Base-by-base conservation (phyloP, 1,140 invertebrate genomes). In the Ladona fulva region DNA sequence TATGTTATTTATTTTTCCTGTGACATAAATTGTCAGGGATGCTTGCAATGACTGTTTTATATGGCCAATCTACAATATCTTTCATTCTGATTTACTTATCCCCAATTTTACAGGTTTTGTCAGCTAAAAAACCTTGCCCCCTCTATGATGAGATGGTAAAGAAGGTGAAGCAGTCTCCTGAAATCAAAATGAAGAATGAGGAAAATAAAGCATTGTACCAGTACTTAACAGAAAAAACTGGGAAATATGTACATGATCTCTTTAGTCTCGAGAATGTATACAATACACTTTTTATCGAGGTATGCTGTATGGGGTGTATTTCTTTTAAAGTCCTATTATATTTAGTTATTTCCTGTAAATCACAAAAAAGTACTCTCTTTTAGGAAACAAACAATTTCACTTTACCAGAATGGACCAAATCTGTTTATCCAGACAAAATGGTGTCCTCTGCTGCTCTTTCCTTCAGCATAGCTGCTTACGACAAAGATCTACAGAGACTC, bases 401-500 rank as follows among this genome's bases (percentile, higher is more conserved):
- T 16, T 84, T 95, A 73, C 94, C 93, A 0, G 84, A 88, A 14
- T 95, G 93, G 93, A 92, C 92, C 0, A 83, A 88, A 77, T 81
- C 82, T 76, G 85, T 89, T 0, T 90, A 85, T 78, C 87, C 87
- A 1, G 80, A 85, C 25, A 80, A 83, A 76, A 79, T 91, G 80
- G 83, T 84, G 78, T 81, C 83, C 44, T 82, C 88, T 1, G 86
- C 90, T 5, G 84, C 83, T 77, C 84, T 90, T 76, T 89, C 87
- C 83, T 91, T 90, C 79, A 83, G 82, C 78, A 79, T 85, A 16
- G 80, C 80, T 42, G 84, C 87, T 14, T 86, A 87, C 77, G 89
- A 87, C 76, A 83, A 83, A 78, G 82, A 88, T 78, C 82, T 89
- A 73, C 84, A 87, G 80, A 83, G 86, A 80, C 81, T 91, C 16